These are phyloP conservation scores for Harpalus rubripes DNA, from an alignment of 2,888 invertebrate genomes.

Conservation along the genomic window DNA sequence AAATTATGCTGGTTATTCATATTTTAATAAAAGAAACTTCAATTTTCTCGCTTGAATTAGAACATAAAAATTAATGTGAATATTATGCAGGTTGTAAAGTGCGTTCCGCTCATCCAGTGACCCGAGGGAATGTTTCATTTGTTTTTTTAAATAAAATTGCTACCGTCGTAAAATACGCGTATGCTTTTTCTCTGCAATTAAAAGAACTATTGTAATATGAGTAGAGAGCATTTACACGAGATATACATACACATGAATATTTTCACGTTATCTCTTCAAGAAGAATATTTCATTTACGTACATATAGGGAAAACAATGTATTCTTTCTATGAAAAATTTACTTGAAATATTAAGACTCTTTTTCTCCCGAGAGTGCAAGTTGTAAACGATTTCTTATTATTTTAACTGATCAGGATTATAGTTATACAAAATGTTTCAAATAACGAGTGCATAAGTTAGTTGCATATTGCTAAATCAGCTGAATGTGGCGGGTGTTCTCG, in stretches of 20 bases:
- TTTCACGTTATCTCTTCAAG: neutral
- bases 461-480: no score
- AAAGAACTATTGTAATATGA: conserved; percentile 26
- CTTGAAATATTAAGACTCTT: no score
- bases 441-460: no score
- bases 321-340: neutral
- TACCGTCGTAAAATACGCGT: conserved; percentile 32
- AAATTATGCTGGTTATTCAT: conserved; percentile 40
- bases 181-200: conserved; percentile 38
- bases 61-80: conserved; percentile 61
- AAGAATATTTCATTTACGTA: neutral
- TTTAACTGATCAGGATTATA: no score
- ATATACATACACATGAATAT: conserved; percentile 2
- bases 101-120: conserved; percentile 29
- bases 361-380: no score
- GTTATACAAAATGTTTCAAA: no score
- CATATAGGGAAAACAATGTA: neutral
- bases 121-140: conserved; percentile 24
- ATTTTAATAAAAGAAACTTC: conserved; percentile 55
- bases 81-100: conserved; percentile 48
- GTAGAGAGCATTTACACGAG: neutral
- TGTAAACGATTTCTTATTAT: no score
- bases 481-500: no score
- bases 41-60: conserved; percentile 60
- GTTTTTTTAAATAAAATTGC: conserved; percentile 25